Evolutionary conservation across 2,888 invertebrate species (phyloP).

Genomic region (Melieria crassipennis): DNA sequence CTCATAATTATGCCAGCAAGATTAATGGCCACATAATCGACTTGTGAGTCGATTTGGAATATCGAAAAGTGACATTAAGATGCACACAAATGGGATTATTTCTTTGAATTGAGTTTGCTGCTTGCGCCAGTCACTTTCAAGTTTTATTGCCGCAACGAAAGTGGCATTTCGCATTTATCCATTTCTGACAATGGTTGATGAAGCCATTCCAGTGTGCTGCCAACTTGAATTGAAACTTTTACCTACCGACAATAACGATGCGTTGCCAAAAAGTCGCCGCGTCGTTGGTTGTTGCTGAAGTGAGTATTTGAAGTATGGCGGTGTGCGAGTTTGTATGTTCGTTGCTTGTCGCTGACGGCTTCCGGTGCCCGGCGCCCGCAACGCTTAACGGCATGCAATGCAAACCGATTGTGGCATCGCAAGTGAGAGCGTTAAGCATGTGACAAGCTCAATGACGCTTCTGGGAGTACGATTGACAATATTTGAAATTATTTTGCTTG

Average conservation of each 20-base stretch:
- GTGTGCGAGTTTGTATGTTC: neutral
- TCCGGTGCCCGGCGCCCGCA: neutral
- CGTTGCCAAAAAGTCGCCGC: neutral
- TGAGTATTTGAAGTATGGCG: no score
- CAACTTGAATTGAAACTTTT: slow-evolving; percentile 17
- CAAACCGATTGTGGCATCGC: neutral
- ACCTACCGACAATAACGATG: slow-evolving; percentile 4
- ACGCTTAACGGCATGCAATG: slow-evolving; percentile 8
- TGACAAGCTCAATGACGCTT: slow-evolving; percentile 23
- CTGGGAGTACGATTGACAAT: slow-evolving; percentile 20
- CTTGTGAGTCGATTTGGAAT: no score
- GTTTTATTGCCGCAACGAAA: no score
- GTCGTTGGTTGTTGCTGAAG: no score
- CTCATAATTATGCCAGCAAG: no score
- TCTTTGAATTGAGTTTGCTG: no score
- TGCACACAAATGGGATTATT: no score
- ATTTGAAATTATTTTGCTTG: slow-evolving; percentile 22
- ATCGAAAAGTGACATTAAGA: no score
- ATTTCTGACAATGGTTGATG: slow-evolving; percentile 28
- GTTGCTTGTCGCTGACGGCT: neutral
- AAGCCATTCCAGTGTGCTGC: slow-evolving; percentile 1
- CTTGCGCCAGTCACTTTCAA: no score
- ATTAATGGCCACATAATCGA: no score
- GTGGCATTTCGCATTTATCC: slow-evolving; percentile 25
- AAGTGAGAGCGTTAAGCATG: slow-evolving; percentile 2